phyloP scores from a whole-genome alignment of 1,140 invertebrate species.

The Brachionus plicatilis region DNA sequence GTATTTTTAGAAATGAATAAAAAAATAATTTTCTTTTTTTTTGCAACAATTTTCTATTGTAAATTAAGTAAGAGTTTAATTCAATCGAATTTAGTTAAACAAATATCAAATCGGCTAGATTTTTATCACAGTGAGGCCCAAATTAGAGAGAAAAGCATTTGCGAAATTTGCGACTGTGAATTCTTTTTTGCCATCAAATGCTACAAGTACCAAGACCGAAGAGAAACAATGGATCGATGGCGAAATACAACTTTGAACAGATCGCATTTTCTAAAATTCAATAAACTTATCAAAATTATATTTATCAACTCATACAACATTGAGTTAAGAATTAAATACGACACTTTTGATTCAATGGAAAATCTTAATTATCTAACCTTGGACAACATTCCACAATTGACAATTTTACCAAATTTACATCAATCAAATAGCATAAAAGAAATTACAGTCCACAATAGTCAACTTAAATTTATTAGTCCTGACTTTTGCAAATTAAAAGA shows the following conservation, averaged over 20 bases:
- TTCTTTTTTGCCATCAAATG: neutral
- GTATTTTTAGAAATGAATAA: neutral
- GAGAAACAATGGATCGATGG: neutral
- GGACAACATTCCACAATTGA: neutral
- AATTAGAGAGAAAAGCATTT: neutral
- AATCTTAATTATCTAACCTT: neutral
- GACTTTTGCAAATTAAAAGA: neutral
- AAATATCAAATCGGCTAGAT: neutral
- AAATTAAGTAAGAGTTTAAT: neutral
- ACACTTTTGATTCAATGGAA: neutral
- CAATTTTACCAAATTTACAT: neutral
- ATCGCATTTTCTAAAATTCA: neutral
- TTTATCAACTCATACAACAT: neutral
- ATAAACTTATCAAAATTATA: neutral
- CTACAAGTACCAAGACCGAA: neutral
- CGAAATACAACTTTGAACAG: neutral
- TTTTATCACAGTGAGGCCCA: neutral
- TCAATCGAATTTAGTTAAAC: neutral
- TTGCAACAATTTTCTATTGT: neutral
- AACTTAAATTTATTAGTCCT: neutral
- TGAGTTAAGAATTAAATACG: neutral
- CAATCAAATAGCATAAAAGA: neutral
- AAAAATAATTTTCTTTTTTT: neutral
- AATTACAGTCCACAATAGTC: conserved; percentile 5
- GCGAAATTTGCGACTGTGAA: neutral